Evolutionary conservation across 2,113 vertebrate species (phyloP).

Genomic region (Todiramphus saurophagus): DNA sequence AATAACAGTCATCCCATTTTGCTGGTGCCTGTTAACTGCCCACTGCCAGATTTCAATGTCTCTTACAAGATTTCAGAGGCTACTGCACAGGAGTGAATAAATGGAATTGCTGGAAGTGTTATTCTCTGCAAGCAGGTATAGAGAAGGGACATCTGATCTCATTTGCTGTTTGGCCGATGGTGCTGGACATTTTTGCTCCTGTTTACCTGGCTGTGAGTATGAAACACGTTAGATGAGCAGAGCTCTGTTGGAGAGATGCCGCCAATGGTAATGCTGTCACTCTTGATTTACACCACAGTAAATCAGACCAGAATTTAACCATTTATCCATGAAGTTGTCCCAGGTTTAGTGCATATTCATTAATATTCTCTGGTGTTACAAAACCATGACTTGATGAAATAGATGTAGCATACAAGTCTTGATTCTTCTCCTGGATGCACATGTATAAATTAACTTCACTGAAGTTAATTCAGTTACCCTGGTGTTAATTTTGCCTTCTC

Average conservation of each 20-base stretch:
- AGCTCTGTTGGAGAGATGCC: neutral
- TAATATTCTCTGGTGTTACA: neutral
- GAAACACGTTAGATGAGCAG: neutral
- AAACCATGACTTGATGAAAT: neutral
- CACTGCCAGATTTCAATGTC: neutral
- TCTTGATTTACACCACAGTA: neutral
- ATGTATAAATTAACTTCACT: neutral
- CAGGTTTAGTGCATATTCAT: accelerated
- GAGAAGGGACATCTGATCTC: neutral
- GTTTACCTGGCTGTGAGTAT: neutral
- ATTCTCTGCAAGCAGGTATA: neutral
- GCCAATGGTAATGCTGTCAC: neutral
- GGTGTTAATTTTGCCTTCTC: neutral
- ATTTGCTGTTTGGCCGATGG: neutral
- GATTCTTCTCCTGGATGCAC: neutral
- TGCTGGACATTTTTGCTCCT: neutral
- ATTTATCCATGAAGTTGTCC: neutral
- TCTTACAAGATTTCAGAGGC: neutral
- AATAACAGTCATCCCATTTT: neutral
- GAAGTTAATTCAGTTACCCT: neutral
- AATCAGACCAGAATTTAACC: neutral
- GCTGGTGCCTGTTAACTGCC: neutral
- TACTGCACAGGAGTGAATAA: neutral
- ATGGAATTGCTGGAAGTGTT: neutral
- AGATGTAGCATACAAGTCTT: neutral